A percentile compares a stretch with the other conserved stretches of the same genome.
Conservation (phyloP, 2,113 vertebrate species). For the Apteryx owenii region DNA sequence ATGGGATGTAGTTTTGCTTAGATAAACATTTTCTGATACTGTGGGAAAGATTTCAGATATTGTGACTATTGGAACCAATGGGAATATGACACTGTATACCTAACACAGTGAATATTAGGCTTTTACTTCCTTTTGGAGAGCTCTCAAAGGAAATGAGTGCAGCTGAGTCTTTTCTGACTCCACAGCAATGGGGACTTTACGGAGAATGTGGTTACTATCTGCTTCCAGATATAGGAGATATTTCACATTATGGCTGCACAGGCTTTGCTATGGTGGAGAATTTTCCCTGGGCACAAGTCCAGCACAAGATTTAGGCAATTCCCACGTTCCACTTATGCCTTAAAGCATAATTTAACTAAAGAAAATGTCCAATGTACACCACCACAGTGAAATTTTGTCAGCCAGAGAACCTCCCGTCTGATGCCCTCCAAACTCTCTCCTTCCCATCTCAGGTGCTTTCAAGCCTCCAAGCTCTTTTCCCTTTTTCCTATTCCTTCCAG, state of each 20-base stretch:
- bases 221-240: not conserved
- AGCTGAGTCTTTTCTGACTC: constrained; percentile 14
- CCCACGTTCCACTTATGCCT: not conserved
- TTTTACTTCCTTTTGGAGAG: not conserved
- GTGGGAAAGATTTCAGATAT: constrained; percentile 3
- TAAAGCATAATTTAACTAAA: not conserved
- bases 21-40: not conserved
- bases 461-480: not conserved
- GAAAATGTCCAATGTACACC: not conserved
- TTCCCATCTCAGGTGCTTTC: not conserved
- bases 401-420: not conserved
- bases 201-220: not conserved
- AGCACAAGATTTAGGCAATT: not conserved
- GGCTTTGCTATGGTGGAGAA: not conserved
- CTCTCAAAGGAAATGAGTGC: not conserved
- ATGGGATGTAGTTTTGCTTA: not conserved
- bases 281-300: not conserved
- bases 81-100: not conserved
- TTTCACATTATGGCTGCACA: not conserved
- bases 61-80: not conserved
- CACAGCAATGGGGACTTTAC: not conserved
- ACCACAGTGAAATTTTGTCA: not conserved
- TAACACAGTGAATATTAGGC: not conserved
- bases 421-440: not conserved
- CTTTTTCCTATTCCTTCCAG: not conserved